A percentile compares a stretch with the other conserved stretches of the same genome.
These are phyloP conservation scores for Sterrhoptilus dennistouni DNA, from an alignment of 2,113 vertebrate genomes.

Conservation along the genomic window DNA sequence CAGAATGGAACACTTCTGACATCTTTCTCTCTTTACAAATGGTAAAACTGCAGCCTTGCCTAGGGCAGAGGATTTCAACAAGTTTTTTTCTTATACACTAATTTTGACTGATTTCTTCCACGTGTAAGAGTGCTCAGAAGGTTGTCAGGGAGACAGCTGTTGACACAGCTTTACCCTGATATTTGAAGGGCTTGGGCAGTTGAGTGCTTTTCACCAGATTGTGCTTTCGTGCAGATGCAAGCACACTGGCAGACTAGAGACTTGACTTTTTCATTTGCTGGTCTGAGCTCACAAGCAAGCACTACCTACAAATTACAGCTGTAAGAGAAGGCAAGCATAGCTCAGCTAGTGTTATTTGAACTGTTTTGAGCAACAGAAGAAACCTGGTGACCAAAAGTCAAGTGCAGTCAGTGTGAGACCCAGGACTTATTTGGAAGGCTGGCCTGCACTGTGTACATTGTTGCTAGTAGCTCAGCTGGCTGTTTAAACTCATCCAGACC, in stretches of 20 bases:
- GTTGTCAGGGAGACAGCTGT: conserved; percentile 34
- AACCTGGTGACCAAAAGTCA: neutral
- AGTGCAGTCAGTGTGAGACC: neutral
- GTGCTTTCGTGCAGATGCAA: conserved; percentile 13
- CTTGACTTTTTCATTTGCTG: neutral
- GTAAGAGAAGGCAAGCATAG: neutral
- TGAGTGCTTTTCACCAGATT: neutral
- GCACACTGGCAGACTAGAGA: neutral
- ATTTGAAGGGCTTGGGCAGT: conserved; percentile 21
- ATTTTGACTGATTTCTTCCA: neutral
- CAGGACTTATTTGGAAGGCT: neutral
- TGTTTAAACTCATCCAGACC: conserved; percentile 12
- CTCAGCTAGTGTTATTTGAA: neutral
- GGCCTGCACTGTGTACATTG: neutral
- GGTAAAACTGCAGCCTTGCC: neutral
- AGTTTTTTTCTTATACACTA: neutral
- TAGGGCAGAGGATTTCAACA: neutral
- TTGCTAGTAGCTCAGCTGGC: neutral
- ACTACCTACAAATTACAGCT: neutral
- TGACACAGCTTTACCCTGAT: conserved; percentile 29
- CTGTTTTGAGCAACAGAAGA: neutral
- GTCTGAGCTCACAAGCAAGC: neutral
- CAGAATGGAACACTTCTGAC: neutral
- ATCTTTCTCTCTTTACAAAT: neutral
- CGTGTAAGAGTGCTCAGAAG: neutral